Percentiles rank a stretch among this genome's conserved stretches.
These are phyloP conservation scores for Drosophila kambysellisi DNA, from an alignment of 2,888 invertebrate species.

Conservation along the genomic window DNA sequence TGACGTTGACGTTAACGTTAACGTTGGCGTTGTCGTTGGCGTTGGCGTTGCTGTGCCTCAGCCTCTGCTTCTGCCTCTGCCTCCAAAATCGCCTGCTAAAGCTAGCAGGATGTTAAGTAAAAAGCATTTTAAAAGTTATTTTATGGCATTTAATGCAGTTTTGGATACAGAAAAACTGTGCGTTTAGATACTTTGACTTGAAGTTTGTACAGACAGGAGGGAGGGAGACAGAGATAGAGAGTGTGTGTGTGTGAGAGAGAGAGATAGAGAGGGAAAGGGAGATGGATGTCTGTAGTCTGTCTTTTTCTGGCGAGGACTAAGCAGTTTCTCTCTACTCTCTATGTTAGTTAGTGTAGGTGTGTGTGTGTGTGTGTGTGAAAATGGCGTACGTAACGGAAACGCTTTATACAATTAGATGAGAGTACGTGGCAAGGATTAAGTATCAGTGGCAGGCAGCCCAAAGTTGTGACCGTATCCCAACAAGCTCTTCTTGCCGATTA, in stretches of 20 bases:
- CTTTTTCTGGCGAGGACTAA: conserved; percentile 35
- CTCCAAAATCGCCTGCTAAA: conserved; percentile 15
- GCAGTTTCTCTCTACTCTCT: conserved; percentile 23
- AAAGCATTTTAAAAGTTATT: conserved; percentile 84
- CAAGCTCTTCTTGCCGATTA: neutral
- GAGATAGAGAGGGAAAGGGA: neutral
- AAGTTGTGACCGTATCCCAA: conserved; percentile 9
- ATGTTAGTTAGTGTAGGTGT: conserved; percentile 15
- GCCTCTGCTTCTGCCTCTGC: conserved; percentile 13
- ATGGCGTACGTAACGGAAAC: conserved; percentile 79
- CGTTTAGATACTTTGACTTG: conserved; percentile 81
- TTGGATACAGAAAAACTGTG: conserved; percentile 79
- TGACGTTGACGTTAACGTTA: conserved; percentile 5
- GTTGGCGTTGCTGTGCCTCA: conserved; percentile 4
- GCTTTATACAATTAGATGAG: conserved; percentile 77
- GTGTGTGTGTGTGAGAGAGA: neutral
- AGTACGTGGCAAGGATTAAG: conserved; percentile 68
- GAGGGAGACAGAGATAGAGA: neutral
- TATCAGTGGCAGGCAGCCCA: conserved; percentile 16
- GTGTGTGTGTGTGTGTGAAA: conserved; percentile 51
- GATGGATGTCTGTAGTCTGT: conserved; percentile 25
- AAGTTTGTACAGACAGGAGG: conserved; percentile 55
- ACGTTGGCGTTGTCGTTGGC: neutral
- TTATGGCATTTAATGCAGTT: conserved; percentile 83
- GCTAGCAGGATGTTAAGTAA: conserved; percentile 76